Conservation (phyloP, 2,888 invertebrate species). For the Eristalis intricaria region DNA sequence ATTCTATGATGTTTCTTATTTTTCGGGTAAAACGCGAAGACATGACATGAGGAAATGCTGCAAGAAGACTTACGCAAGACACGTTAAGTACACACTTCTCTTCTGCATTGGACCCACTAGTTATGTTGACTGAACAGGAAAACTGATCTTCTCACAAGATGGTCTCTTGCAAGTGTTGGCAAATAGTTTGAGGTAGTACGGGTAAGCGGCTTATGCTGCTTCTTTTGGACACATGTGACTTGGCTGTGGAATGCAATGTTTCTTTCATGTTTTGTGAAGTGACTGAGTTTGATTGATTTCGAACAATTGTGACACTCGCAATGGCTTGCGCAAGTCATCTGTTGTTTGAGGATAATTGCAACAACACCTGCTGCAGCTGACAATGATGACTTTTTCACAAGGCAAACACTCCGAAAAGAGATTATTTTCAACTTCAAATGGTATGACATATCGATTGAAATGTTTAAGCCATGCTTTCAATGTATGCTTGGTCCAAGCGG, state of each 20-base stretch:
- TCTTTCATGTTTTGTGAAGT: not conserved
- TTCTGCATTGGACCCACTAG: too few relatives aligned
- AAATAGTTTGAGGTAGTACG: not conserved
- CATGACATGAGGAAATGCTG: constrained; percentile 45
- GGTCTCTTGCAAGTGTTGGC: not conserved
- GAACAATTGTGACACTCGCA: not conserved
- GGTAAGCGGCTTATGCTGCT: not conserved
- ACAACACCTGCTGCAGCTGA: not conserved
- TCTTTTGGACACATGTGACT: not conserved
- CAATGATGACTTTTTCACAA: too few relatives aligned
- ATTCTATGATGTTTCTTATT: constrained; percentile 2
- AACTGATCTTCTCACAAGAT: not conserved
- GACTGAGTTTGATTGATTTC: not conserved
- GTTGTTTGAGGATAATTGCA: not conserved
- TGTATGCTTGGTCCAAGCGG: too few relatives aligned
- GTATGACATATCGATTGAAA: too few relatives aligned
- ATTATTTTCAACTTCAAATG: too few relatives aligned
- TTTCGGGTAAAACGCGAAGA: not conserved
- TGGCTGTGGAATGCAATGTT: not conserved
- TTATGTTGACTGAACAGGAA: not conserved
- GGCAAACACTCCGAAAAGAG: too few relatives aligned
- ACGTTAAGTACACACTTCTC: not conserved
- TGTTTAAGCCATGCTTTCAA: too few relatives aligned
- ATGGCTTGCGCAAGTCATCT: not conserved
- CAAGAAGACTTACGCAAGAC: not conserved